Evolutionary conservation across 2,113 vertebrate species (phyloP).

Genomic region (Sapajus apella): DNA sequence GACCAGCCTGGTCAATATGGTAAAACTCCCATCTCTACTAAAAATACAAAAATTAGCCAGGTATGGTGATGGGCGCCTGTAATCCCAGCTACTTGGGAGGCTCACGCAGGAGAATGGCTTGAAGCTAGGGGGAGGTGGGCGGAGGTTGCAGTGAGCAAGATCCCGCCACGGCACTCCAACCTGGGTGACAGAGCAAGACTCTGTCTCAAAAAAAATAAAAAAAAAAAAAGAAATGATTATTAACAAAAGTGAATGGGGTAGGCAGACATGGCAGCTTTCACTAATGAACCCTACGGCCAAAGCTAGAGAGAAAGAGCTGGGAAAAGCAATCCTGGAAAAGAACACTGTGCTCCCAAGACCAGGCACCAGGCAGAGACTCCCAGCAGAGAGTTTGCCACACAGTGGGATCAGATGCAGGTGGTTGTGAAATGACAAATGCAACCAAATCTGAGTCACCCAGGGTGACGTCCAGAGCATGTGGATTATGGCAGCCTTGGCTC

Average conservation of each 20-base stretch:
- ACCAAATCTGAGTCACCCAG: background rate
- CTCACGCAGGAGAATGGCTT: too few species aligned
- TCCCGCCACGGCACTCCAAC: too few species aligned
- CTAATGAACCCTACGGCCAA: background rate
- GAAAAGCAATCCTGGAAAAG: background rate
- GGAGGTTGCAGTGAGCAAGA: too few species aligned
- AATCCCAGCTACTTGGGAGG: too few species aligned
- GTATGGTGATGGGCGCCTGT: too few species aligned
- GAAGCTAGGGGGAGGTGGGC: too few species aligned
- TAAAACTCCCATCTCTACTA: too few species aligned
- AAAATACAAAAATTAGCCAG: too few species aligned
- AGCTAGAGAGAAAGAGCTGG: background rate
- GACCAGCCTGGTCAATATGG: too few species aligned
- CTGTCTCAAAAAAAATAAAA: too few species aligned
- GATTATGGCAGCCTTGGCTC: background rate
- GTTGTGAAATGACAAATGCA: constrained; percentile 29
- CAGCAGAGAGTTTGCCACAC: background rate
- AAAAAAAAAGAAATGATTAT: background rate
- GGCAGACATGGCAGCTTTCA: background rate
- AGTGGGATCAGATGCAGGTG: constrained; percentile 11
- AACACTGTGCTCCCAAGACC: background rate
- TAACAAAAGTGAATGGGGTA: background rate
- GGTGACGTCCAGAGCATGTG: background rate
- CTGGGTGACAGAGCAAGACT: background rate
- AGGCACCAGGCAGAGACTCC: background rate